phyloP scores from a whole-genome alignment of 2,888 invertebrate species.

The Allacma fusca region DNA sequence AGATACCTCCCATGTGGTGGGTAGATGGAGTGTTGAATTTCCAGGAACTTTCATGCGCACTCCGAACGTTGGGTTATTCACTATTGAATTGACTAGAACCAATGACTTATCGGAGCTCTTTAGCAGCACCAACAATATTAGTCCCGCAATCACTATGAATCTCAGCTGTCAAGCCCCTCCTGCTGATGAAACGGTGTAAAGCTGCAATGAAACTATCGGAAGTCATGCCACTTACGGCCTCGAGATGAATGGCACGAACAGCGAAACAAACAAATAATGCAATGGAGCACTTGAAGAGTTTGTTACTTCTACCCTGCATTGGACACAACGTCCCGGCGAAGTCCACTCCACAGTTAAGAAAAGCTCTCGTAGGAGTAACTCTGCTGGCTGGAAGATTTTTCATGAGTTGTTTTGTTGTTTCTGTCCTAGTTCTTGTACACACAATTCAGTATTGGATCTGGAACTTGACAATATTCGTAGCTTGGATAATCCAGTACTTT shows the following conservation, averaged over 20 bases:
- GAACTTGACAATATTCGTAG: neutral
- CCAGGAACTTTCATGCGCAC: neutral
- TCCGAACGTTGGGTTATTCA: neutral
- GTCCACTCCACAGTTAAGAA: conserved; percentile 33
- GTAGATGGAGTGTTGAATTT: neutral
- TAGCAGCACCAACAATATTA: neutral
- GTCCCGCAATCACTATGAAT: no score
- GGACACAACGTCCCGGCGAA: conserved; percentile 33
- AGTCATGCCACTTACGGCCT: no score
- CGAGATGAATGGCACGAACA: no score
- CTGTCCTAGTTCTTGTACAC: neutral
- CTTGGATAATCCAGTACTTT: conserved; percentile 39
- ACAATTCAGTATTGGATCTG: conserved; percentile 28
- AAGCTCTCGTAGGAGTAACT: no score
- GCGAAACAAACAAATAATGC: no score
- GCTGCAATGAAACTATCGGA: no score
- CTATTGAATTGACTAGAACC: neutral
- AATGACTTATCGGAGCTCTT: neutral
- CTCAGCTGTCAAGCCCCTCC: no score
- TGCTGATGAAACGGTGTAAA: no score
- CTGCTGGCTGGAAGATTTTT: neutral
- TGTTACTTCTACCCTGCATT: neutral
- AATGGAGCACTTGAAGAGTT: neutral
- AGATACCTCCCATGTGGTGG: neutral
- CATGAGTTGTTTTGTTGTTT: neutral